A percentile compares a stretch with the other conserved stretches of the same genome.
Evolutionary conservation across 2,797 vertebrate species (phyloP).

Genomic region (Thripadectes ignobilis): DNA sequence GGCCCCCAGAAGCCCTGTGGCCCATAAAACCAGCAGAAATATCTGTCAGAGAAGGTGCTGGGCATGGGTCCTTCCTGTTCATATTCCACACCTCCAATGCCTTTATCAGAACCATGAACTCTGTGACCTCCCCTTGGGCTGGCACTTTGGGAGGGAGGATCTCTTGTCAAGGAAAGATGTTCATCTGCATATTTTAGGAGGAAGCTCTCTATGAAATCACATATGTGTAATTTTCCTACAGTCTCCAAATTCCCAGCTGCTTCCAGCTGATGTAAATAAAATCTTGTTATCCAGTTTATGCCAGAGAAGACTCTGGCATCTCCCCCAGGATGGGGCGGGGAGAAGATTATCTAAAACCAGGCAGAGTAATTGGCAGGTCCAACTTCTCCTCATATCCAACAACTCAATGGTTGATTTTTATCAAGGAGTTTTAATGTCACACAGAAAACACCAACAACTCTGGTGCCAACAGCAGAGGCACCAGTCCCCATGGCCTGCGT

Average conservation of each 20-base stretch:
- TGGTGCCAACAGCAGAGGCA: not conserved
- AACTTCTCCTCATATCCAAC: not conserved
- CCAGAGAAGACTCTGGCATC: not conserved
- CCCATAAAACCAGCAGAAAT: not conserved
- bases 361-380: not conserved
- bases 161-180: not conserved
- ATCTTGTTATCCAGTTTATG: not conserved
- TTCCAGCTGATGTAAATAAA: slow-evolving; percentile 1
- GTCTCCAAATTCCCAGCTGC: not conserved
- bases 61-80: not conserved
- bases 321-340: not conserved
- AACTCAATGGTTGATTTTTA: not conserved
- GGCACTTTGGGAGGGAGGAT: not conserved
- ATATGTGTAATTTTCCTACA: not conserved
- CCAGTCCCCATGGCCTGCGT: rapidly evolving
- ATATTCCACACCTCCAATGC: not conserved
- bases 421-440: not conserved
- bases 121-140: not conserved
- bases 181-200: not conserved
- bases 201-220: not conserved
- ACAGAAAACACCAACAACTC: not conserved
- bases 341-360: not conserved
- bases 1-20: rapidly evolving
- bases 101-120: not conserved
- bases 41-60: not conserved